Evolutionary conservation across 30 jellyfish, hydroid and myxozoan genomes (phyloP), one percentile per base, ranked within the genome.

Genomic region (Pseudorhiza aurosa): DNA sequence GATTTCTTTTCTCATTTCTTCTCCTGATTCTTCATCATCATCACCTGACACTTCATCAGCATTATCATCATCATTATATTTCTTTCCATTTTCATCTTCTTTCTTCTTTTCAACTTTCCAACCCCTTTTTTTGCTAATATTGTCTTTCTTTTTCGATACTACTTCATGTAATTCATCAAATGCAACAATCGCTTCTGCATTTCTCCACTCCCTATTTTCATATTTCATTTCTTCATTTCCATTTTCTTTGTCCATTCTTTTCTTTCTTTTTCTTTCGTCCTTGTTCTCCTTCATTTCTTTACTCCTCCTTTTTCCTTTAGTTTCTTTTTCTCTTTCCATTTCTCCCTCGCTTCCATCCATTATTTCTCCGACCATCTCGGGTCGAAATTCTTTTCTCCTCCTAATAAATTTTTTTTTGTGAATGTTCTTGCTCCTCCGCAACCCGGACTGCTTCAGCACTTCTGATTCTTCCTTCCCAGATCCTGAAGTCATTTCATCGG

Each of bases 161-260:
- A 93, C 62, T 58, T 93, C 99, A 32, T 87, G 96, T 21, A 93
- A 80, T 37, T 93, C 99, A 74, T 93, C 99, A 82, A 83, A 93
- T 22, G 99, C 94, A 8, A 93, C 40, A 4, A 93, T 81, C 19
- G 86, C 81, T 57, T 93, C 73, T 15, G 88, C 9, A 25, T 28
- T 47, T 17, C 75, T 78, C 15, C 26, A 32, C 35, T 53, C 24
- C 36, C 1, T 15, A 21, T 33, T 50, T 67, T 44, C 6, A 14
- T 7, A n/a, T 14, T 12, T 28, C 26, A 29, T 43, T 7, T 36
- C 50, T 1, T n/a, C 33, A 0, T 36, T 45, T 49, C 19, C 58
- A 12, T 50, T 44, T 11, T 77, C 82, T 42, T 42, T 25, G 15
- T 44, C 59, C 31, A 49, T 72, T 31, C 53, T n/a, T 29, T 45